Base-by-base conservation (phyloP, 1,140 invertebrate genomes). In the Bombus soroeensis region DNA sequence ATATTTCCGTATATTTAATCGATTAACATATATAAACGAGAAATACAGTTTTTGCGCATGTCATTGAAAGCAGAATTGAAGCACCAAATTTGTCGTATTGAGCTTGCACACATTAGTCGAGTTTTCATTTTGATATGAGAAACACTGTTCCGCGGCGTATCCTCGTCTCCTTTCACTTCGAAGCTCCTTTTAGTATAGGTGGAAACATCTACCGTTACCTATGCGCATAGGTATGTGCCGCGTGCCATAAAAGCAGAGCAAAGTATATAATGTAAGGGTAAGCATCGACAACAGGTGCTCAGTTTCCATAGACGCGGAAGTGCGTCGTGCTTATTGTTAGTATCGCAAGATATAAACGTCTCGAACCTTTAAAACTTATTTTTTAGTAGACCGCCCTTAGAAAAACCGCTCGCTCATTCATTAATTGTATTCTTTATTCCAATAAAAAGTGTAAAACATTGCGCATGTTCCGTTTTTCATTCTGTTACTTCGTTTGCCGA, bases 181-280 rank as follows among this genome's bases (percentile, higher is more conserved):
- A 90, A 80, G 70, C 85, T 89, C 85, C 85, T 90, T 89, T 89
- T 74, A 90, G 76, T 87, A 89, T 81, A 90, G 88, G 88, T 90
- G 85, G 88, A 89, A 89, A 89, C 85, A 89, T 90, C 88, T 90
- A 90, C 88, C 85, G 88, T 90, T 89, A 89, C 88, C 80, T 89
- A 89, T 64, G 81, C 84, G 73, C 81, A 47, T 83, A 86, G 83
- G 88, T 79, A 88, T 89, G 83, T 88, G 71, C 70, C 66, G 87
- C 75, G 68, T 85, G 79, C 83, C 83, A 86, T 89, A 88, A 89
- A 89, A 89, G 88, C 88, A 77, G 88, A 89, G 74, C 70, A 68
- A 68, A 78, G 68, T 76, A 72, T 85, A 81, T 85, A 79, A 89
- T 73, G 83, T 89, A 89, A 88, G 87, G 87, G 80, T 85, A 76